Percentiles rank a stretch among this genome's conserved stretches.
Conservation (phyloP, 2,888 invertebrate species). For the Ecliptopera silaceata region DNA sequence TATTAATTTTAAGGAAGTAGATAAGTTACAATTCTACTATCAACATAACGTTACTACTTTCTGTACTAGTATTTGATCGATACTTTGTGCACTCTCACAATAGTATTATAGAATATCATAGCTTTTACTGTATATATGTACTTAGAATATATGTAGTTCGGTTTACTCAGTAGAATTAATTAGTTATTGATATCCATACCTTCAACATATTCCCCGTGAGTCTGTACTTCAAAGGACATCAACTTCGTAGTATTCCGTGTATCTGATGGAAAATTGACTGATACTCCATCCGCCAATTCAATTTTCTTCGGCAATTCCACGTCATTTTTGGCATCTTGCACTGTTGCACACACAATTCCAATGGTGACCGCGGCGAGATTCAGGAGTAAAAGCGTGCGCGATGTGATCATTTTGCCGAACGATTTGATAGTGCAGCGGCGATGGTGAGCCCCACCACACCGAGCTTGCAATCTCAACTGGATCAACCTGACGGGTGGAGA, state of each 20-base stretch:
- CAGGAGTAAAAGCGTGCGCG: constrained; percentile 46
- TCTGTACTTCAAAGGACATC: constrained; percentile 65
- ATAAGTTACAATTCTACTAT: too few species aligned
- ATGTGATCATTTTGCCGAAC: constrained; percentile 65
- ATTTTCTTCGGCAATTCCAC: constrained; percentile 48
- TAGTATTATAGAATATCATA: too few species aligned
- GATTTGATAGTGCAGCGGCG: constrained; percentile 49
- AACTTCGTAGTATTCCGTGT: constrained; percentile 50
- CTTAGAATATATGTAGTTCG: too few species aligned
- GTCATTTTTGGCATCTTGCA: constrained; percentile 19
- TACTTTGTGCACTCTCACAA: too few species aligned
- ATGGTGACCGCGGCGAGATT: constrained; percentile 42
- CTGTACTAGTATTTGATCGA: too few species aligned
- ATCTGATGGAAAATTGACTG: constrained; percentile 58
- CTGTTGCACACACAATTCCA: constrained; percentile 40
- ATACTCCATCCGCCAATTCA: constrained; percentile 65
- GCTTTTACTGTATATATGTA: too few species aligned
- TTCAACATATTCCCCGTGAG: constrained; percentile 49
- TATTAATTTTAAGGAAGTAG: too few species aligned
- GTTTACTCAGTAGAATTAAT: neutral
- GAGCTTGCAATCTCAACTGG: constrained; percentile 32
- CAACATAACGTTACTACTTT: too few species aligned
- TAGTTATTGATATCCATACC: constrained; percentile 47
- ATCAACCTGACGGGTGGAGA: constrained; percentile 25
- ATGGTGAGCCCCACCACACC: constrained; percentile 42